Evolutionary conservation across 2,797 vertebrate species (phyloP).

Genomic region (Perodicticus potto): DNA sequence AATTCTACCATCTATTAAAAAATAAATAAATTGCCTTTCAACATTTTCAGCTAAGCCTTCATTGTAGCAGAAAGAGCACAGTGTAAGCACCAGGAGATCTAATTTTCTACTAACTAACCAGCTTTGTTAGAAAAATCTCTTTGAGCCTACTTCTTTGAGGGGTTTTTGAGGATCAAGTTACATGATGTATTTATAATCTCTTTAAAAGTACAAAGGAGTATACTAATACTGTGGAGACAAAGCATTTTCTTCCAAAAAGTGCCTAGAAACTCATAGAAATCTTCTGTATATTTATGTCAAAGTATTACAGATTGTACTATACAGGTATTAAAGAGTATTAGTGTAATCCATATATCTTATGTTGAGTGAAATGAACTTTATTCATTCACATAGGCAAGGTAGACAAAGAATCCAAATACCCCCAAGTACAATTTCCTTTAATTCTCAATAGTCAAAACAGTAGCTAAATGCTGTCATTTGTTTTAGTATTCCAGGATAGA

Average conservation of each 20-base stretch:
- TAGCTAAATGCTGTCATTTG: not conserved
- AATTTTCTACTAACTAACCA: constrained; percentile 56
- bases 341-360: not conserved
- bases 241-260: not conserved
- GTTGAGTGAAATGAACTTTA: not conserved
- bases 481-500: not conserved
- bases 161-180: constrained; percentile 61
- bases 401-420: not conserved
- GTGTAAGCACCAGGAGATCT: not conserved
- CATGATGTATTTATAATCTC: constrained; percentile 68
- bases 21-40: not conserved
- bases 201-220: constrained; percentile 52
- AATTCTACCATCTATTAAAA: too few relatives aligned
- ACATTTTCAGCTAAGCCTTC: not conserved
- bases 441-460: not conserved
- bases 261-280: not conserved
- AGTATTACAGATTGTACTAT: not conserved
- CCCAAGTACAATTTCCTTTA: not conserved
- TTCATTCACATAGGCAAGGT: not conserved
- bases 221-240: constrained; percentile 33
- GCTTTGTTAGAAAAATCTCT: constrained; percentile 74
- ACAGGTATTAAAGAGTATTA: not conserved
- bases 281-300: not conserved
- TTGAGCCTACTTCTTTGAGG: constrained; percentile 64
- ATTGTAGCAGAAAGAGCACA: not conserved